A percentile compares a stretch with the other conserved stretches of the same genome.
These are phyloP conservation scores for Ceratotherium simum DNA, from an alignment of 2,113 vertebrate species.

Conservation along the genomic window DNA sequence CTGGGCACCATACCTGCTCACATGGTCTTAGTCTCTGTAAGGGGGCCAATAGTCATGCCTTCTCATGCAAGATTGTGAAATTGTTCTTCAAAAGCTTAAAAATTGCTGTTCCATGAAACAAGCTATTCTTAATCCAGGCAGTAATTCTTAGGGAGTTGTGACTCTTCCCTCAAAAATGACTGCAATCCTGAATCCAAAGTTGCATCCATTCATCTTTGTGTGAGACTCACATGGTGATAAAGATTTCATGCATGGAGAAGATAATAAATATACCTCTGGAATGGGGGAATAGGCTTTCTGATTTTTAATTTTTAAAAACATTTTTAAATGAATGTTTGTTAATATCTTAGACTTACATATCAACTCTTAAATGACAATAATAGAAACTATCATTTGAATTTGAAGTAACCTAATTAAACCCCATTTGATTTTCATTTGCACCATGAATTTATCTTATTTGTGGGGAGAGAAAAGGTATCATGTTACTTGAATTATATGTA, in stretches of 20 bases:
- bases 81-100: slow-evolving; percentile 27
- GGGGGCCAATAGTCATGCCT: background rate
- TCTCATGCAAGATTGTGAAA: slow-evolving; percentile 35
- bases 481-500: background rate
- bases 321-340: background rate
- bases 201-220: background rate
- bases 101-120: slow-evolving; percentile 28
- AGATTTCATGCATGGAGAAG: background rate
- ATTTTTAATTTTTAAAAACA: background rate
- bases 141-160: background rate
- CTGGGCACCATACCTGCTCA: slow-evolving; percentile 46
- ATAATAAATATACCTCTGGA: background rate
- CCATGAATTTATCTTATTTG: background rate
- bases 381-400: background rate
- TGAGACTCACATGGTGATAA: background rate
- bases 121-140: background rate
- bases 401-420: background rate
- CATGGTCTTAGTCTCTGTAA: slow-evolving; percentile 52
- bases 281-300: background rate
- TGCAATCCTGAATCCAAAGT: background rate
- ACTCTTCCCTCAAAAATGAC: background rate
- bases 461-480: background rate
- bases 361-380: background rate
- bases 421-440: background rate
- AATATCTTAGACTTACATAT: background rate